These are phyloP conservation scores for Leucania comma DNA, from an alignment of 2,888 invertebrate genomes.

Conservation along the genomic window DNA sequence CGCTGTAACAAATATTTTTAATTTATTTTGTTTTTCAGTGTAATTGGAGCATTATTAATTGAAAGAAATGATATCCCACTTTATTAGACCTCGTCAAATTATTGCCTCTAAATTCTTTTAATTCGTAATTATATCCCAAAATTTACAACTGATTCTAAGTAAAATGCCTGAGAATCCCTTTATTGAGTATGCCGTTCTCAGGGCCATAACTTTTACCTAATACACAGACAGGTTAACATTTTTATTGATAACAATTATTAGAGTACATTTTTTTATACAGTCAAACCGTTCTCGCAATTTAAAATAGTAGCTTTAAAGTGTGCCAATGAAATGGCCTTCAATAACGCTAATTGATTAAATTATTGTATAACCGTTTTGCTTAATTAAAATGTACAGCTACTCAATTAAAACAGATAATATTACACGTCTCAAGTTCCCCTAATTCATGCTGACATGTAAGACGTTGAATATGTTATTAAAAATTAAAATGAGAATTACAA, in stretches of 20 bases:
- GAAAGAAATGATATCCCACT: no score
- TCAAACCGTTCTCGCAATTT: constrained; percentile 21
- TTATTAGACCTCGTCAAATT: no score
- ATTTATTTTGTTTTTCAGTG: no score
- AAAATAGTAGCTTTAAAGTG: constrained; percentile 33
- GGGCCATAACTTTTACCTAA: no score
- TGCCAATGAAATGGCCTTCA: constrained; percentile 50
- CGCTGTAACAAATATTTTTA: no score
- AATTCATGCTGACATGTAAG: constrained; percentile 29
- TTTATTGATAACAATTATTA: constrained; percentile 14
- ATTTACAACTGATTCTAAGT: no score
- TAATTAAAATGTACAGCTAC: constrained; percentile 42
- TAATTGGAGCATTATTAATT: no score
- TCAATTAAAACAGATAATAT: constrained; percentile 21
- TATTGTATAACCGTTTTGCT: constrained; percentile 39
- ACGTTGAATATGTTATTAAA: constrained; percentile 5
- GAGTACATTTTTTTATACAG: not conserved
- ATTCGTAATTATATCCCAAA: no score
- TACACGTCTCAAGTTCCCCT: constrained; percentile 22
- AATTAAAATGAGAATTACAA: constrained; percentile 10
- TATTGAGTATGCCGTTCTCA: not conserved
- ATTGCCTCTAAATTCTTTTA: no score
- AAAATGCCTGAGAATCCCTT: not conserved
- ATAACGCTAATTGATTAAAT: constrained; percentile 44
- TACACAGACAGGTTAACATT: not conserved